These are phyloP conservation scores for Drosophila demipolita DNA, from an alignment of 2,888 invertebrate genomes.

Conservation along the genomic window DNA sequence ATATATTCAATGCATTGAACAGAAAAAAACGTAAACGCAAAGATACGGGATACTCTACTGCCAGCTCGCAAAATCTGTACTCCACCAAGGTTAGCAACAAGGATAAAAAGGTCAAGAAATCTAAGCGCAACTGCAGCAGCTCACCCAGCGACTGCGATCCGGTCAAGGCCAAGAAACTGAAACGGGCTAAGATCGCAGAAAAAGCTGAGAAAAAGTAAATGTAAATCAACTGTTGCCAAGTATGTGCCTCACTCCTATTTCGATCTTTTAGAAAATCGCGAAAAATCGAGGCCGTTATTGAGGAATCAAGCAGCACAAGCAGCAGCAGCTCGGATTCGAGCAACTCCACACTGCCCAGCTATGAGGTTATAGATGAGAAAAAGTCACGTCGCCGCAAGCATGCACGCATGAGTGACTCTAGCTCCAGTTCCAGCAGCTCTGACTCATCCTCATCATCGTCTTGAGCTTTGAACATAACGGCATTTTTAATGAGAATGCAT, in stretches of 20 bases:
- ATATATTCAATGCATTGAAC: background rate
- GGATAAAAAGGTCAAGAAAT: conserved; percentile 83
- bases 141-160: conserved; percentile 81
- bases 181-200: conserved; percentile 78
- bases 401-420: conserved; percentile 69
- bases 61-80: conserved; percentile 87
- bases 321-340: conserved; percentile 80
- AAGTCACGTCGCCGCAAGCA: conserved; percentile 75
- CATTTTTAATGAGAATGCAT: conserved; percentile 33
- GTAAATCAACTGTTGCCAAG: background rate
- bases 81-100: conserved; percentile 81
- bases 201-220: conserved; percentile 82
- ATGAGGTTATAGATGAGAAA: conserved; percentile 83
- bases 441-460: conserved; percentile 75
- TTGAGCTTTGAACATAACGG: conserved; percentile 48
- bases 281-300: conserved; percentile 82
- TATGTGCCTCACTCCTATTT: background rate
- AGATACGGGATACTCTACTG: conserved; percentile 90
- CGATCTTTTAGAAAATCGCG: conserved; percentile 69
- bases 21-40: conserved; percentile 85
- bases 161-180: conserved; percentile 73
- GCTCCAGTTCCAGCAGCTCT: conserved; percentile 73
- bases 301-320: conserved; percentile 78
- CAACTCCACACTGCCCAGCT: conserved; percentile 83
- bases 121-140: conserved; percentile 77